A percentile compares a stretch with the other conserved stretches of the same genome.
phyloP scores from a whole-genome alignment of 2,797 vertebrate genomes.

The Geotria australis region DNA sequence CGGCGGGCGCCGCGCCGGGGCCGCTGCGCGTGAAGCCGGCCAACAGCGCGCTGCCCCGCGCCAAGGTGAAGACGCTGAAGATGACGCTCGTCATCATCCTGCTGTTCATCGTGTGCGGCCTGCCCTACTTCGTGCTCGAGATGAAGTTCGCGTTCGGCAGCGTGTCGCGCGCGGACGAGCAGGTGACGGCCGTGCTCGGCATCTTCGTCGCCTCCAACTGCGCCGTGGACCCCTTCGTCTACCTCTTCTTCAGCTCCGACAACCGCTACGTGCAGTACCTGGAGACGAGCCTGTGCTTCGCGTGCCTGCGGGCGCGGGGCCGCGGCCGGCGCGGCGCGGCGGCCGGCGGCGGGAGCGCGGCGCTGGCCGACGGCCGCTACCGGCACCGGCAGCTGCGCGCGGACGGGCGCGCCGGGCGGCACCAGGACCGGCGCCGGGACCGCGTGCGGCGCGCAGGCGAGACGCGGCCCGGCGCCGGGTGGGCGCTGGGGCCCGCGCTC shows the following conservation, averaged over 20 bases:
- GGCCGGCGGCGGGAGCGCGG: too few species aligned
- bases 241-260: constrained; percentile 6
- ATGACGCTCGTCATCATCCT: constrained; percentile 10
- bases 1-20: neutral
- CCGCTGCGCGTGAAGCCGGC: constrained; percentile 1
- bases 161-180: constrained; percentile 2
- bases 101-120: constrained; percentile 12
- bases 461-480: too few species aligned
- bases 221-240: constrained; percentile 9
- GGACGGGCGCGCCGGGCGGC: too few species aligned
- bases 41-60: constrained; percentile 4
- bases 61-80: constrained; percentile 7
- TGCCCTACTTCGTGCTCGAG: constrained; percentile 10
- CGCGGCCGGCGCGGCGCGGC: too few species aligned
- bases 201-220: constrained; percentile 9
- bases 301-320: constrained; percentile 1
- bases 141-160: constrained; percentile 7
- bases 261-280: constrained; percentile 5
- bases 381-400: too few species aligned
- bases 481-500: too few species aligned
- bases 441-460: too few species aligned
- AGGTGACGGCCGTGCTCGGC: constrained; percentile 8
- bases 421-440: too few species aligned
- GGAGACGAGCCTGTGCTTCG: constrained; percentile 6
- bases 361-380: too few species aligned